These are phyloP conservation scores for Lamproptera curius DNA, from an alignment of 2,888 invertebrate species.

Conservation along the genomic window DNA sequence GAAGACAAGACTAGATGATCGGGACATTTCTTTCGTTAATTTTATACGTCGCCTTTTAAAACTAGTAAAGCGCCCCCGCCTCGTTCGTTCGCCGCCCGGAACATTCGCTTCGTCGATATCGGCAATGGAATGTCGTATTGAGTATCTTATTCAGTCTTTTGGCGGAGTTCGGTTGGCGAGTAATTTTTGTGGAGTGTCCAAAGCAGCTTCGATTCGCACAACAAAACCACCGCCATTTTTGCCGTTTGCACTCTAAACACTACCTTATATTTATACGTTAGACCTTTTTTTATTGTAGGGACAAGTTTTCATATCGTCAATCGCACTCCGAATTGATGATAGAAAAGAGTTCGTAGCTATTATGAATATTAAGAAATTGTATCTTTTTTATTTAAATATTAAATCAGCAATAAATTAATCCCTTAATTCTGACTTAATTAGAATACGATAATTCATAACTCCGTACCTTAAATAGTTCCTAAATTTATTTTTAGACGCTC, in stretches of 20 bases:
- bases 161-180: slow-evolving; percentile 23
- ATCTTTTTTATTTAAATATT: slow-evolving; percentile 10
- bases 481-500: slow-evolving; percentile 1
- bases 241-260: slow-evolving; percentile 2
- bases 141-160: slow-evolving; percentile 46
- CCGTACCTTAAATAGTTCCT: not conserved
- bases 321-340: slow-evolving; percentile 10
- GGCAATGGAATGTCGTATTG: slow-evolving; percentile 45
- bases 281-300: slow-evolving; percentile 11
- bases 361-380: slow-evolving; percentile 6
- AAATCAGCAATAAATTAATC: slow-evolving; percentile 11
- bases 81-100: slow-evolving; percentile 26
- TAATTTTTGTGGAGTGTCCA: not conserved
- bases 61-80: slow-evolving; percentile 31
- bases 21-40: slow-evolving; percentile 28
- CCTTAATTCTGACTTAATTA: slow-evolving; percentile 4
- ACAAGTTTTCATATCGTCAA: slow-evolving; percentile 1
- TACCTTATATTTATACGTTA: slow-evolving; percentile 19
- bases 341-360: slow-evolving; percentile 5
- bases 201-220: slow-evolving; percentile 6
- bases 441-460: slow-evolving; percentile 3
- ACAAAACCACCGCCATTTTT: slow-evolving; percentile 12
- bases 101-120: slow-evolving; percentile 23
- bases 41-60: slow-evolving; percentile 13
- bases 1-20: slow-evolving; percentile 65